Conservation (phyloP, 2,113 vertebrate genomes). For the Pao palembangensis region DNA sequence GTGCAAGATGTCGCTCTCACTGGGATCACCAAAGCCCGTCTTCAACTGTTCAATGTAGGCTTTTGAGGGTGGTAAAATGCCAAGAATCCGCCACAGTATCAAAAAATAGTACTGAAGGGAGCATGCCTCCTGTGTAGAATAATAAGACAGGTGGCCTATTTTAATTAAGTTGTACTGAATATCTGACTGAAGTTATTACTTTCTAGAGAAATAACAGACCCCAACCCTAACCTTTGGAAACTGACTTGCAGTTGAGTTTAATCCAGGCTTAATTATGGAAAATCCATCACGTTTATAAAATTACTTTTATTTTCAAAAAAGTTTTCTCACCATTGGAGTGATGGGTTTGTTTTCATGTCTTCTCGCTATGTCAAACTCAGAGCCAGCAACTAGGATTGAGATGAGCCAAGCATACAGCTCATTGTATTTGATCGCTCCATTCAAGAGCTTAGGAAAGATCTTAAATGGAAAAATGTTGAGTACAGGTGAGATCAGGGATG, state of each 20-base stretch:
- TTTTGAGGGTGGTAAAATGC: constrained; percentile 90
- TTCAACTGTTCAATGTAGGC: constrained; percentile 90
- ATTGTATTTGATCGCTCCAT: constrained; percentile 84
- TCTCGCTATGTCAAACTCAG: constrained; percentile 88
- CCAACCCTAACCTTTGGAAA: neutral
- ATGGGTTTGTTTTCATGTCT: constrained; percentile 88
- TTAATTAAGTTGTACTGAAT: neutral
- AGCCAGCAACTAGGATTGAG: constrained; percentile 88
- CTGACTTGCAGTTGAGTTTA: neutral
- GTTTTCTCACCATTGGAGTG: constrained; percentile 81
- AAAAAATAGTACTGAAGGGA: constrained; percentile 96
- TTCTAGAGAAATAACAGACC: neutral
- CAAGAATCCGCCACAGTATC: constrained; percentile 92
- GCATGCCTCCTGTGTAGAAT: constrained; percentile 86
- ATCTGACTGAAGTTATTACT: neutral
- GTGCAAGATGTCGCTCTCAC: constrained; percentile 92
- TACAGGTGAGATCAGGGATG: neutral
- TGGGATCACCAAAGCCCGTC: constrained; percentile 81
- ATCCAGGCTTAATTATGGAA: too few species aligned
- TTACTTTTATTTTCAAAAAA: constrained; percentile 2
- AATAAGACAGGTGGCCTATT: neutral
- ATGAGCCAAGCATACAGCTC: constrained; percentile 85
- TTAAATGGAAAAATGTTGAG: constrained; percentile 40
- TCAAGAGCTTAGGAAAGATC: constrained; percentile 92
- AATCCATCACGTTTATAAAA: neutral